Evolutionary conservation across 2,888 invertebrate species (phyloP), one percentile per base, ranked within the genome.

Genomic region (Pseudeuparius sepicola): DNA sequence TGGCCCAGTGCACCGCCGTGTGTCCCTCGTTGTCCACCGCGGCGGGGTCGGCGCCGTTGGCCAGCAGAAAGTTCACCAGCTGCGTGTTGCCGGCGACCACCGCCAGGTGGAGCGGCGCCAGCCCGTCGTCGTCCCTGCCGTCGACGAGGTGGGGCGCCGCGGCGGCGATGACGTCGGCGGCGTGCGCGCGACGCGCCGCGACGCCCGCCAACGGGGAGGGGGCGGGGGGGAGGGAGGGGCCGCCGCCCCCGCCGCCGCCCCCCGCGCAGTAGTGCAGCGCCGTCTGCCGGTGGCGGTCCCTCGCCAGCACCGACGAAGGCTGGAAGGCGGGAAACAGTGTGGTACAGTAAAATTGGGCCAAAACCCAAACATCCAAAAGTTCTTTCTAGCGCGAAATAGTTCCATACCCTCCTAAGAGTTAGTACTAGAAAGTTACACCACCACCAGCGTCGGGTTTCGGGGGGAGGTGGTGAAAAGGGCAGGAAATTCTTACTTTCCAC

Each of bases 1-100:
- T 92, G 11, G 97, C 94, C 97, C 97, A 98, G 61, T 98, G 97
- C 6, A 96, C 83, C 27, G 89, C 85, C 2, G 93, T 89, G 60
- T 97, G 97, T 40, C 86, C 83, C 59, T 97, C 96, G 52, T 85
- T 79, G 62, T 98, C 97, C 46, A 85, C 73, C 27, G 87, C 83
- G 60, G 85, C 82, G 44, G 94, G 79, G 55, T 93, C 84, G 5
- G 93, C 93, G 24, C 87, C 86, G 48, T 84, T 82, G 24, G 87
- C 82, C 33, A 94, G 67, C 36, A 97, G 70, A 40, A 87, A 81
- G 50, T 85, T 84, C 42, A 92, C 83, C 47, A 89, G 70, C 11
- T 84, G 80, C 52, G 82, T 77, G 60, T 89, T 88, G 31, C 93
- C 93, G 45, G 89, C 87, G 55, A 93, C 93, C 42, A 93, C 92